Evolutionary conservation across 2,113 vertebrate species (phyloP).

Genomic region (Tauraco erythrolophus): DNA sequence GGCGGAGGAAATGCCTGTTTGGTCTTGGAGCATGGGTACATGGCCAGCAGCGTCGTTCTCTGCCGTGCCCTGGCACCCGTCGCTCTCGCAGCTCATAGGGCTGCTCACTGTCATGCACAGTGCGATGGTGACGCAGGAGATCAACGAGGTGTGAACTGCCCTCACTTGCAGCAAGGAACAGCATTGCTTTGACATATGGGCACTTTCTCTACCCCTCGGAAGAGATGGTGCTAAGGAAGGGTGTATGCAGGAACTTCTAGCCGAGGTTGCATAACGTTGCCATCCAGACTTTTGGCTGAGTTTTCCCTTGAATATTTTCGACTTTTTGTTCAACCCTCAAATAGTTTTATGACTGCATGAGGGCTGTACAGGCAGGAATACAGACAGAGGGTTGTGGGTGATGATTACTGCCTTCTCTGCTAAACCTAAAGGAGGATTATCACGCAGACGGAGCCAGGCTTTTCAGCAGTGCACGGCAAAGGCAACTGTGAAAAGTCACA

Average conservation of each 20-base stretch:
- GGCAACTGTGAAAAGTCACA: not conserved
- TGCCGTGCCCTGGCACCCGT: fast-evolving
- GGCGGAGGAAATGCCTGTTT: not conserved
- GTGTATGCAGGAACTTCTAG: not conserved
- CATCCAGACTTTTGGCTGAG: not conserved
- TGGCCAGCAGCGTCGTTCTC: fast-evolving
- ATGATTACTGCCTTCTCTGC: not conserved
- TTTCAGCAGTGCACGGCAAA: not conserved
- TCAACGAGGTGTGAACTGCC: not conserved
- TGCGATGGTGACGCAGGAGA: not conserved
- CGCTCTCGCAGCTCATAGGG: not conserved
- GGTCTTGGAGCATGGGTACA: no score
- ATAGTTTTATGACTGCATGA: not conserved
- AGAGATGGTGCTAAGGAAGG: not conserved
- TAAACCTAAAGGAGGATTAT: not conserved
- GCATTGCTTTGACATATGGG: fast-evolving
- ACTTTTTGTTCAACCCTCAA: no score
- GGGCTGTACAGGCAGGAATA: not conserved
- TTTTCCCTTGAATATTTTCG: not conserved
- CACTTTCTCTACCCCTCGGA: not conserved
- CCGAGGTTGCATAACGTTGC: not conserved
- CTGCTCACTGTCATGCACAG: fast-evolving
- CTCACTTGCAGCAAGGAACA: not conserved
- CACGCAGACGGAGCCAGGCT: not conserved
- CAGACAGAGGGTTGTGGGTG: not conserved